A percentile compares a stretch with the other conserved stretches of the same genome.
phyloP scores from a whole-genome alignment of 1,140 invertebrate genomes.

The Diachasma alloeum region DNA sequence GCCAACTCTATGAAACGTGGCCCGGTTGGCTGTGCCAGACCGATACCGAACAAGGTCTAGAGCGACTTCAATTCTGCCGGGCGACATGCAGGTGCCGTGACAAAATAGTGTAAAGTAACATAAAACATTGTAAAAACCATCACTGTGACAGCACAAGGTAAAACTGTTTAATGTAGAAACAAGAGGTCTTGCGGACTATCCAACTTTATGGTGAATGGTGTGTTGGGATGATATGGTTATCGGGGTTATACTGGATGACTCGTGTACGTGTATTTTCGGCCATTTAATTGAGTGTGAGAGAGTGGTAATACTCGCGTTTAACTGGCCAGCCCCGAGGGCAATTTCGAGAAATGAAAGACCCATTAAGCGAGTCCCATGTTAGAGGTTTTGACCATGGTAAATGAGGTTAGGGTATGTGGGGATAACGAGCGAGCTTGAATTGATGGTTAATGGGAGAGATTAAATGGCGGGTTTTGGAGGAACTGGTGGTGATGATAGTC shows the following conservation, averaged over 20 bases:
- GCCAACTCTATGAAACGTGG: constrained; percentile 68
- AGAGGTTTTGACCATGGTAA: background rate
- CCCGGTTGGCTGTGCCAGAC: constrained; percentile 72
- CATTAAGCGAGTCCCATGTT: background rate
- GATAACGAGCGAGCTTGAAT: background rate
- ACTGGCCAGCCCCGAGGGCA: constrained; percentile 14
- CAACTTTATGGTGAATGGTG: no score
- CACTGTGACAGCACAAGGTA: background rate
- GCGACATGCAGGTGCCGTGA: constrained; percentile 77
- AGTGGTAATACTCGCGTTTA: background rate
- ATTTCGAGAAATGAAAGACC: constrained; percentile 18
- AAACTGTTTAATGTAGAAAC: background rate
- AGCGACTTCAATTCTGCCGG: constrained; percentile 70
- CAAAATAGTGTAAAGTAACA: constrained; percentile 56
- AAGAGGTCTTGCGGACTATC: background rate
- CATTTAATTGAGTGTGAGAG: background rate
- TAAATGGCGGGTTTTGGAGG: background rate
- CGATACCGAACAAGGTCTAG: constrained; percentile 66
- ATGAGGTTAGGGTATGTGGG: background rate
- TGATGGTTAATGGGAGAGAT: background rate
- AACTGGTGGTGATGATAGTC: background rate
- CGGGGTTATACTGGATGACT: no score
- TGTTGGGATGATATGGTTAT: no score
- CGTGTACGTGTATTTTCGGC: no score
- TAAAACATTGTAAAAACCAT: background rate